These are phyloP conservation scores for Rhabdophis nuchalis DNA, from an alignment of 2,797 vertebrate genomes.

Conservation along the genomic window DNA sequence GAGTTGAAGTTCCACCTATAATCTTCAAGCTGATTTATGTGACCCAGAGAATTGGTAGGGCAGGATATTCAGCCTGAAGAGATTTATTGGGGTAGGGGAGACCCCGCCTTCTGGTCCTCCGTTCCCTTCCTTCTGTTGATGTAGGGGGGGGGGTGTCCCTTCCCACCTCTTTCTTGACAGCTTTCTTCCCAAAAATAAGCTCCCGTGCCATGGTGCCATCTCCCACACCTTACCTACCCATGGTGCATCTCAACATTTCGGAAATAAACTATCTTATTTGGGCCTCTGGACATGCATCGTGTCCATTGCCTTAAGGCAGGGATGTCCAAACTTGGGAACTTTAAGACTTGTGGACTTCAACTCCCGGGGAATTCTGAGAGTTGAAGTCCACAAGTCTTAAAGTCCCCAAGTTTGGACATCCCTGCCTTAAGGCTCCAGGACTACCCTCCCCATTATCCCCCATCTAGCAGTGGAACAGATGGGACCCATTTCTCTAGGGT, in stretches of 20 bases:
- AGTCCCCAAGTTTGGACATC: no score
- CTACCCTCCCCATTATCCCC: neutral
- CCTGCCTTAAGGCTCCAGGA: neutral
- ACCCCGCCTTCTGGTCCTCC: neutral
- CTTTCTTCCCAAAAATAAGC: neutral
- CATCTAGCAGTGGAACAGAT: neutral
- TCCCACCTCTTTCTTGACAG: neutral
- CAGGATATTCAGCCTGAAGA: neutral
- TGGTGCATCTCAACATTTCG: neutral
- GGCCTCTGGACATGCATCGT: neutral
- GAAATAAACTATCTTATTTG: neutral
- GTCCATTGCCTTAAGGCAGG: neutral
- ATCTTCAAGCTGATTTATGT: no score
- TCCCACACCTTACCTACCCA: neutral
- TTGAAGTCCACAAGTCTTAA: no score
- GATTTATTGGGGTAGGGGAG: neutral
- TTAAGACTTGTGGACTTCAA: no score
- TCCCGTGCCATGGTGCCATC: neutral
- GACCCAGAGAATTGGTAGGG: neutral
- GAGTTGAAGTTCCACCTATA: neutral
- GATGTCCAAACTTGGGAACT: no score
- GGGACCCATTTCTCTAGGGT: neutral
- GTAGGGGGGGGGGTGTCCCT: neutral
- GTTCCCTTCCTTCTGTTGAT: neutral
- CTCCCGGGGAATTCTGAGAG: no score